phyloP scores from a whole-genome alignment of 1,140 invertebrate genomes.

The Drosophila neocordata region DNA sequence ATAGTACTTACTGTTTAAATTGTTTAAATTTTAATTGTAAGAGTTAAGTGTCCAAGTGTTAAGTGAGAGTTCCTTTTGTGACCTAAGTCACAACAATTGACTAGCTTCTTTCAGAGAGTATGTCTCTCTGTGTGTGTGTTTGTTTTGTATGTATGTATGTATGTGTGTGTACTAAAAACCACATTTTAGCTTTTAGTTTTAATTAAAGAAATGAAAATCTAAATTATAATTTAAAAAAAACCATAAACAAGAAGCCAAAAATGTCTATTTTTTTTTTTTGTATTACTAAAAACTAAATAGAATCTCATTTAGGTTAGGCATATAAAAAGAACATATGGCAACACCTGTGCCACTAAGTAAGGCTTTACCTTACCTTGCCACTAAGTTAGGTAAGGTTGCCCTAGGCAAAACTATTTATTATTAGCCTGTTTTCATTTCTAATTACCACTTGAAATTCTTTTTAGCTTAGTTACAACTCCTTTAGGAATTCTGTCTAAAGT shows the following conservation, averaged over 20 bases:
- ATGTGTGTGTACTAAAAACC: background rate
- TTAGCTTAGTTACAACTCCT: too few relatives aligned
- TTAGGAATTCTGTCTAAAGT: too few relatives aligned
- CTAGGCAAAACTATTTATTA: too few relatives aligned
- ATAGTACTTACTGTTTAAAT: slow-evolving; percentile 48
- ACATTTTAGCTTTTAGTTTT: background rate
- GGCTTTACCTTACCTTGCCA: too few relatives aligned
- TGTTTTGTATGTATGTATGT: slow-evolving; percentile 25
- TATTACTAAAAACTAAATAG: slow-evolving; percentile 20
- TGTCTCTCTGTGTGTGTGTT: slow-evolving; percentile 31
- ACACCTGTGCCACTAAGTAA: too few relatives aligned
- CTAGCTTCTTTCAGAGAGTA: slow-evolving; percentile 60
- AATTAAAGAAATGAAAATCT: slow-evolving; percentile 33
- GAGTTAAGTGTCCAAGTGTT: slow-evolving; percentile 13
- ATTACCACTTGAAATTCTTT: too few relatives aligned
- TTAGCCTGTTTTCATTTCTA: too few relatives aligned
- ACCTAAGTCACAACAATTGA: slow-evolving; percentile 68
- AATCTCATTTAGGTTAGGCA: slow-evolving; percentile 16
- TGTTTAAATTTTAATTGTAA: slow-evolving; percentile 17
- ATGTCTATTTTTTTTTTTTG: slow-evolving; percentile 34
- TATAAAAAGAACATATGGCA: too few relatives aligned
- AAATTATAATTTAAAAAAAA: slow-evolving; percentile 43
- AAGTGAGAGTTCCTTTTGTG: slow-evolving; percentile 54
- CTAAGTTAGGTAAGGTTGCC: too few relatives aligned
- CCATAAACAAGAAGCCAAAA: slow-evolving; percentile 69